Base-by-base conservation (phyloP, 2,113 vertebrate species). In the Ailuropoda melanoleuca region DNA sequence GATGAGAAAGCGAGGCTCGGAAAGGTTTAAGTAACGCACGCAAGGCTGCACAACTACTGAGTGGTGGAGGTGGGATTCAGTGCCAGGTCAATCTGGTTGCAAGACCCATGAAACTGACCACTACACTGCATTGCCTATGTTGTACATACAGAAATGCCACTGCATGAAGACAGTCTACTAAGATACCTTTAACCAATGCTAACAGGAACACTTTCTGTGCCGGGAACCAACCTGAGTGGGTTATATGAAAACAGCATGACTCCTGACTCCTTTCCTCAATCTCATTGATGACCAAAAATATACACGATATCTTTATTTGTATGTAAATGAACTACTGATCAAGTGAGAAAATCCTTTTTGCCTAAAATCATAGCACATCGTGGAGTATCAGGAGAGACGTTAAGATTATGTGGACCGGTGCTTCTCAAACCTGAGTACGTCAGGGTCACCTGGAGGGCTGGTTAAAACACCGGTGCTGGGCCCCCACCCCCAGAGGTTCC, bases 1-100 rank as follows among this genome's bases (percentile, higher is more conserved):
- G 74, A 96, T 86, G 74, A 98, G 89, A 91, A 97, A 95, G 86
- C 66, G 82, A 95, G 56, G n/a, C 29, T 90, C 78, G 77, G 46
- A 92, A 91, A 92, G 64, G 37, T 82, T 95, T 96, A 93, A 97
- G 48, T 53, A 91, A 88, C 64, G 43, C 78, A n/a, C 17, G 46
- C 85, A 89, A 88, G 37, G 13, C 92, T 23, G n/a, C 26, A 92
- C 53, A 95, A 93, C 48, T 89, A 92, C 82, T 78, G 93, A 82
- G 58, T 91, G 48, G n/a, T 48, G 87, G 29, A 93, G 21, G 68
- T 96, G 34, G 14, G 39, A 86, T 83, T 87, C 39, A 90, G 86
- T 97, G 56, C 34, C 3, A 43, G 14, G 13, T 43, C 37, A 88
- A 6, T 94, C 23, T 93, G 80, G 91, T 58, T 77, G 26, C 23